Evolutionary conservation across 1,140 invertebrate genomes (phyloP), one percentile per base, ranked within the genome.

Genomic region (Drosophila arizonae): DNA sequence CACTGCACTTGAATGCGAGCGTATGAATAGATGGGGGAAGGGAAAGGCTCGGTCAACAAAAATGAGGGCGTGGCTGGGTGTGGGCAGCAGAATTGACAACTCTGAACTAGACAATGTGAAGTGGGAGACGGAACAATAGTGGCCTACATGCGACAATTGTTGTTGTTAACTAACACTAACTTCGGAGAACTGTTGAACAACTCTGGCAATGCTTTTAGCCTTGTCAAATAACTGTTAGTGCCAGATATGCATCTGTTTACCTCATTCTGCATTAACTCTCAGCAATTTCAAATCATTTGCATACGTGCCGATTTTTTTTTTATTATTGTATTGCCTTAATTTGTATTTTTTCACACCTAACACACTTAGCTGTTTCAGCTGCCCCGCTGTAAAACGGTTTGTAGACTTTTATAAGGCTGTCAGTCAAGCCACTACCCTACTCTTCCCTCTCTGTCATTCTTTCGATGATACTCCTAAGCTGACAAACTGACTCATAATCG

Each of bases 1-100:
- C 79, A 86, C 76, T 87, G 82, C 82, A 86, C 82, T 87, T 87
- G 76, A 86, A 85, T 85, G 33, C 6, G 8, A 36, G 3, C 24
- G 60, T 51, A 52, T 26, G 48, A 43, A 21, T 28, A 21, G 33
- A 17, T n/a, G 55, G 15, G 6, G 6, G 3, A 10, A 52, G 48
- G 36, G 8, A 24, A 46, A 48, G 21, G 43, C 21, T 30, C 39
- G 48, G 57, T 46, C 17, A 43, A n/a, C 36, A 45, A 50, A 58
- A 55, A 30, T 66, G 17, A 48, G 63, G 63, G 45, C 45, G 62
- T 48, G 54, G 43, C 36, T 57, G 30, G 26, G 48, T 71, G 6
- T 33, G 30, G 21, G 46, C 13, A 56, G 54, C 41, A 67, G 43
- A 63, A 67, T 82, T 86, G 82, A 87, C 82, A 86, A 87, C 76